Percentiles rank a stretch among this genome's conserved stretches.
These are phyloP conservation scores for Microctenopoma steveboyesi DNA, from an alignment of 2,797 vertebrate genomes.

Conservation along the genomic window DNA sequence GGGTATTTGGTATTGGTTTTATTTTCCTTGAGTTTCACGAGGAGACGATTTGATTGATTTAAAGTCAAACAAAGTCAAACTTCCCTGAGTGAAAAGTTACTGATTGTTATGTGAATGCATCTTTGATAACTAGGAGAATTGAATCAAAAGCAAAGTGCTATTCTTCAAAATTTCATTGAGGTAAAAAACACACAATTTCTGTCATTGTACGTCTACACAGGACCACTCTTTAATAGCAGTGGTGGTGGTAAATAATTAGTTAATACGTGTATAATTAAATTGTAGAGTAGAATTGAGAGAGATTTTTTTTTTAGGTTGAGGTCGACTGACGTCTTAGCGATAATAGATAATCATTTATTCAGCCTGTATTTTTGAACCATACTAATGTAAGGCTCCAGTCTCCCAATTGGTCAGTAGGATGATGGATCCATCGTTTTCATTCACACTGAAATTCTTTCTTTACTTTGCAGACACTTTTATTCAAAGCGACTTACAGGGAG, in stretches of 20 bases:
- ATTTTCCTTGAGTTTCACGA: background rate
- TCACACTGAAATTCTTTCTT: background rate
- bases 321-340: background rate
- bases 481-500: too few relatives aligned
- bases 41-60: background rate
- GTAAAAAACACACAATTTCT: too few relatives aligned
- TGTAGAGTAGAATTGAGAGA: too few relatives aligned
- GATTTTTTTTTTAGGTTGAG: background rate
- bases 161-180: background rate
- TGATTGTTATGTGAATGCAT: background rate
- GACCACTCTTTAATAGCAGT: background rate
- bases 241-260: conserved; percentile 2
- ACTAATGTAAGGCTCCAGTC: background rate
- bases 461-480: too few relatives aligned
- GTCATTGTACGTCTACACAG: too few relatives aligned
- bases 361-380: background rate
- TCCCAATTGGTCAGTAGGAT: background rate
- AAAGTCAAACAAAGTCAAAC: background rate
- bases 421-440: background rate
- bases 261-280: background rate
- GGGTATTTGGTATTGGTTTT: background rate
- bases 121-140: too few relatives aligned
- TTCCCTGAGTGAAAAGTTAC: background rate
- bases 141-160: background rate
- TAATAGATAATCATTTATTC: background rate